Base-by-base conservation (phyloP, 1,140 invertebrate species). In the Apis laboriosa region DNA sequence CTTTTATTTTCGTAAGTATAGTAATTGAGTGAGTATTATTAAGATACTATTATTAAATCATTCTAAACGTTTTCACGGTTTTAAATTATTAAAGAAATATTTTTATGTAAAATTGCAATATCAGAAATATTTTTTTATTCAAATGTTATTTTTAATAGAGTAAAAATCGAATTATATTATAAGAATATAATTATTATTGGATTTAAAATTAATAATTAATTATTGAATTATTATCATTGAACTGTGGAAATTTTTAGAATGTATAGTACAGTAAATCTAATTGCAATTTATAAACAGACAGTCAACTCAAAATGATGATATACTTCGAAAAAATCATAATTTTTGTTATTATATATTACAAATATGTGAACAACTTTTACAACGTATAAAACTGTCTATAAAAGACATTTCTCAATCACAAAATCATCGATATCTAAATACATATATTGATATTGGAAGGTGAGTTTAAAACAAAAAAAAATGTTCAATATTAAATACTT, bases 331-430 rank as follows among this genome's bases (percentile, higher is more conserved):
- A 21, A 92, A 94, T n/a, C 73, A 83, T 0, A 93, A 94, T 12
- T 92, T 95, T 66, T 94, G 95, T 89, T 87, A 91, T 55, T 94
- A 94, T 53, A 89, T 95, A 49, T 84, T 95, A 49, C 91, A 93
- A 89, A 93, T 86, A 51, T 89, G 92, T 5, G 84, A 94, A 19
- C 90, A 93, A 80, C 81, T 94, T 34, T 82, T 95, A 60, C 90
- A 93, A 51, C 88, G 79, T 72, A 72, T 89, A 1, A 95, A 94
- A 88, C 77, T 60, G 2, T 79, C 91, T 15, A 94, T 92, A 80
- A 78, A 84, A 11, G 71, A 90, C n/a, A 89, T 93, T 75, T 84
- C 85, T 17, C 66, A 90, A 55, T 88, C 79, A 51, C 75, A 90
- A 53, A 87, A 88, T 21, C 77, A 86, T 1, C 68, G 83, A 3